phyloP scores from a whole-genome alignment of 2,797 vertebrate species.

The Botia kubotai region DNA sequence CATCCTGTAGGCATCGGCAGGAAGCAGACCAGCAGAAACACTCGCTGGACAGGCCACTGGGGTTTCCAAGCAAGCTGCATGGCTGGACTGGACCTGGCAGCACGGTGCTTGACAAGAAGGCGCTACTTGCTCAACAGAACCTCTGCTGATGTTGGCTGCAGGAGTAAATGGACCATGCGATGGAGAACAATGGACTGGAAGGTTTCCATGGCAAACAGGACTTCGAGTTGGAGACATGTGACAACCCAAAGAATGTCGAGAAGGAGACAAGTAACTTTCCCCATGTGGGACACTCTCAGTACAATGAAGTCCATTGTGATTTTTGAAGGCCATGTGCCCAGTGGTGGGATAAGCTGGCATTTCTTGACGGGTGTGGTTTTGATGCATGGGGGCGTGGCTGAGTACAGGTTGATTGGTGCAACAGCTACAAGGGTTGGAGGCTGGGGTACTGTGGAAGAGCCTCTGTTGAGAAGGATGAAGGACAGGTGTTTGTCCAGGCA shows the following conservation, averaged over 20 bases:
- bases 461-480: constrained; percentile 54
- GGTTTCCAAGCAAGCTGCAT: constrained; percentile 51
- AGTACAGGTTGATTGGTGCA: constrained; percentile 69
- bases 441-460: constrained; percentile 78
- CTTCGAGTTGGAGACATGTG: constrained; percentile 68
- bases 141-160: constrained; percentile 49
- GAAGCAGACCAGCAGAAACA: constrained; percentile 68
- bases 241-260: constrained; percentile 66
- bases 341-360: constrained; percentile 51
- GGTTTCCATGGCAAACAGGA: constrained; percentile 68
- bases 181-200: constrained; percentile 64
- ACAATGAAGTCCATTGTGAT: constrained; percentile 2
- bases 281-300: constrained; percentile 66
- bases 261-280: constrained; percentile 65
- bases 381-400: constrained; percentile 67
- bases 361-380: constrained; percentile 72
- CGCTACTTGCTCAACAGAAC: constrained; percentile 53
- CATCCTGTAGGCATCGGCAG: constrained; percentile 84
- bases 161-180: constrained; percentile 63
- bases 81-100: constrained; percentile 64
- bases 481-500: constrained; percentile 66
- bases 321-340: constrained; percentile 51
- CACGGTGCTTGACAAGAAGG: constrained; percentile 61
- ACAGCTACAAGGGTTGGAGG: constrained; percentile 74
- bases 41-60: background rate